Evolutionary conservation across 2,888 invertebrate species (phyloP), one percentile per base, ranked within the genome.

Genomic region (Anthophora plumipes): DNA sequence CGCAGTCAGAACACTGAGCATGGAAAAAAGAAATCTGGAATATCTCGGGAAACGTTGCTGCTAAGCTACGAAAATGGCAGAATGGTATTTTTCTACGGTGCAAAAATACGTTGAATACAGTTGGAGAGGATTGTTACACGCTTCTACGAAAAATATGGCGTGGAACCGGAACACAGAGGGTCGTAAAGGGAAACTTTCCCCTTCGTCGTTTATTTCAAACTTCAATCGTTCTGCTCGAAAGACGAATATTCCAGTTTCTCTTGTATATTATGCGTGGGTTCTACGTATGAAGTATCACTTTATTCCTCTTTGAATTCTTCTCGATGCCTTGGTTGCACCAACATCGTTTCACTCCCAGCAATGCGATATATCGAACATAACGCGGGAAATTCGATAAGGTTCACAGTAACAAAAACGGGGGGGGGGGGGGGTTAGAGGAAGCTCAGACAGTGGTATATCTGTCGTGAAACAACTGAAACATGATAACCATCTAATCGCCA

Each of bases 401-500:
- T n/a, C 48, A 22, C 43, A 41, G 64, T 31, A 14, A 17, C 41
- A 14, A 14, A 37, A 48, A 25, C 54, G n/a, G 67, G 31, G 43
- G 46, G 22, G 50, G 1, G 4, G 31, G 67, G 31, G 43, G 46
- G 22, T 57, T 31, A 31, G 31, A 31, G 31, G n/a, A 31, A 46
- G 8, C 9, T 39, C 14, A 25, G n/a, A 43, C 54, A 31, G 22
- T 48, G 37, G 43, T 22, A 37, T 52, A 59, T 59, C 60, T 12
- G 22, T 25, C 55, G 55, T 17, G 41, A 63, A 66, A 74, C 59
- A 46, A 61, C 66, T 60, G 52, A 14, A 22, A 14, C 63, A 20
- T 57, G 67, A 77, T 81, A 83, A 57, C 41, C 70, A 54, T 79
- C 72, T 72, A 73, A 76, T 83, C 79, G 69, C 64, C 55, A 39